Conservation (phyloP, 2,888 invertebrate species). For the Melipona beecheii region DNA sequence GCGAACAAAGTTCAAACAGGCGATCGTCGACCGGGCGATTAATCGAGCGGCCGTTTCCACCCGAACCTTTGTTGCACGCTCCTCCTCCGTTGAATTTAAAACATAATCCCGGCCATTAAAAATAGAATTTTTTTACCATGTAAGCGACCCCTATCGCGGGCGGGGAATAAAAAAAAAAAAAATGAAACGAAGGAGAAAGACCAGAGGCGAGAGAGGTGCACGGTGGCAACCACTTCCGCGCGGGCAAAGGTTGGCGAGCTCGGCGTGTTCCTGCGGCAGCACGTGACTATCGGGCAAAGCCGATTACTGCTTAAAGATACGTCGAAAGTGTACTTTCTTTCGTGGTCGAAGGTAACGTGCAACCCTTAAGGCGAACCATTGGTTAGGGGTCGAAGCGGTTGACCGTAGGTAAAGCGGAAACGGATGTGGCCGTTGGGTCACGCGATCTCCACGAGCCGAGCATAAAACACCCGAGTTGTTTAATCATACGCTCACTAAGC, state of each 20-base stretch:
- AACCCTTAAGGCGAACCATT: constrained; percentile 75
- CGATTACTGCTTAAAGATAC: constrained; percentile 71
- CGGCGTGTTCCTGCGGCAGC: constrained; percentile 39
- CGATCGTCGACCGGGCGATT: constrained; percentile 25
- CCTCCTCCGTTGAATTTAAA: constrained; percentile 23
- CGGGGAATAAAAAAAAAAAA: constrained; percentile 41
- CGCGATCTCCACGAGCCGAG: constrained; percentile 79
- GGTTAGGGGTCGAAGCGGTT: constrained; percentile 77
- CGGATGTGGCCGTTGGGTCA: constrained; percentile 83
- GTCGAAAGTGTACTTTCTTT: constrained; percentile 74
- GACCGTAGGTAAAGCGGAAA: constrained; percentile 81
- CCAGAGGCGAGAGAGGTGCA: neutral
- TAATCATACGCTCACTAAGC: constrained; percentile 78
- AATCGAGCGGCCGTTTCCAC: neutral
- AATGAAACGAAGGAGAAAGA: constrained; percentile 5
- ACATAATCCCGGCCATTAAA: constrained; percentile 31
- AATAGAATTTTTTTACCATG: constrained; percentile 30
- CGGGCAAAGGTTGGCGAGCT: constrained; percentile 51
- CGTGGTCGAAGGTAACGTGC: constrained; percentile 73
- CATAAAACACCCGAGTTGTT: constrained; percentile 83
- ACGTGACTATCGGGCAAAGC: constrained; percentile 69
- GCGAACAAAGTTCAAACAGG: neutral
- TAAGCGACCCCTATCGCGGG: constrained; percentile 31
- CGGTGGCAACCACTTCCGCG: neutral
- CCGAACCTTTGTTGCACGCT: neutral